A percentile compares a stretch with the other conserved stretches of the same genome.
Evolutionary conservation across 2,888 invertebrate genomes (phyloP).

Genomic region (Scaptomyza caliginosa): DNA sequence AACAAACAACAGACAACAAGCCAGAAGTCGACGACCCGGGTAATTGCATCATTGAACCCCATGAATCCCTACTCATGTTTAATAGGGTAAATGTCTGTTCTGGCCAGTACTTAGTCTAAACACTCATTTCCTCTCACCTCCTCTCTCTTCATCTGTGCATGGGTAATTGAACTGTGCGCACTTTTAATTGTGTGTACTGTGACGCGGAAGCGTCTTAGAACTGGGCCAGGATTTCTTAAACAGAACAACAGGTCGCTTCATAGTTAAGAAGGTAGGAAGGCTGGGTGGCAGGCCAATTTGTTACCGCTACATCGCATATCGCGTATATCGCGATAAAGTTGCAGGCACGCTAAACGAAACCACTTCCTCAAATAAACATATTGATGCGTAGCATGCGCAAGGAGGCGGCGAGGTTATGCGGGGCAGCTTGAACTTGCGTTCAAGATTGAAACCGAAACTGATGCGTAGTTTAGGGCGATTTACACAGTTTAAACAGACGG

Average conservation of each 20-base stretch:
- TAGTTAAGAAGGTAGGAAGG: not conserved
- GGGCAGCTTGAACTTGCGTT: slow-evolving; percentile 34
- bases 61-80: slow-evolving; percentile 8
- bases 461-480: slow-evolving; percentile 81
- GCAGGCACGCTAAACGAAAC: slow-evolving; percentile 68
- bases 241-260: slow-evolving; percentile 11
- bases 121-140: not conserved
- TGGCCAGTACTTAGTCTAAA: not conserved
- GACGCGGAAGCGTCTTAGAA: slow-evolving; percentile 67
- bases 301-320: slow-evolving; percentile 71
- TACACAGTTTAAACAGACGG: slow-evolving; percentile 80
- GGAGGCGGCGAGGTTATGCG: not conserved
- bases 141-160: slow-evolving; percentile 1
- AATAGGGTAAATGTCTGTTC: slow-evolving; percentile 31
- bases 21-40: slow-evolving; percentile 62
- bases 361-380: slow-evolving; percentile 69
- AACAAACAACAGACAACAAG: slow-evolving; percentile 17
- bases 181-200: slow-evolving; percentile 67
- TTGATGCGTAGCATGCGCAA: slow-evolving; percentile 23
- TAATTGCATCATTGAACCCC: slow-evolving; percentile 63
- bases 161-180: slow-evolving; percentile 71
- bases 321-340: slow-evolving; percentile 72
- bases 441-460: slow-evolving; percentile 80
- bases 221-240: slow-evolving; percentile 65
- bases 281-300: slow-evolving; percentile 59